phyloP scores from a whole-genome alignment of 2,797 vertebrate species.

The Muraenolepis orangiensis region DNA sequence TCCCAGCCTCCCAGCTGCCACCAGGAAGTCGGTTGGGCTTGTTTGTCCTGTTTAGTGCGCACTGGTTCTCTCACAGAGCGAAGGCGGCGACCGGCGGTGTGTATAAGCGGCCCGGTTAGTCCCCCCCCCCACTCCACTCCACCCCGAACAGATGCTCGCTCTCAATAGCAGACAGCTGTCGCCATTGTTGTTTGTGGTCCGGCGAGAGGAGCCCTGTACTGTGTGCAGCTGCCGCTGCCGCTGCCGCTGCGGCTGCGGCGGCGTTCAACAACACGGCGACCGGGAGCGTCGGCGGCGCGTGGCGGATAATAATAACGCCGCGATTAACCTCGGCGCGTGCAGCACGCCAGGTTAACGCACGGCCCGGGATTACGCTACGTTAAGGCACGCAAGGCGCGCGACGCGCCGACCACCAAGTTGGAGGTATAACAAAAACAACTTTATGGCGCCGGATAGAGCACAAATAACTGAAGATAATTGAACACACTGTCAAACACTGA shows the following conservation, averaged over 20 bases:
- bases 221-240: conserved; percentile 85
- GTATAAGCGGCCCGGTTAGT: conserved; percentile 65
- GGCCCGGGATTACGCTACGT: neutral
- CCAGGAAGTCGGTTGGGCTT: conserved; percentile 37
- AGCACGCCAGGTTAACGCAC: conserved; percentile 38
- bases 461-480: no score
- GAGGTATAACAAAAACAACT: neutral
- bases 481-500: no score
- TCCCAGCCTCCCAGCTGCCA: conserved; percentile 49
- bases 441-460: conserved; percentile 27
- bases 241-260: conserved; percentile 43
- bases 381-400: no score
- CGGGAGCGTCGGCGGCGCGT: conserved; percentile 75
- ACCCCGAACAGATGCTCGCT: conserved; percentile 80
- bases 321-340: conserved; percentile 80
- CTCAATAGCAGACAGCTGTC: conserved; percentile 82
- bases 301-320: conserved; percentile 77
- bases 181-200: conserved; percentile 78
- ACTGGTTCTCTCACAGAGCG: conserved; percentile 69
- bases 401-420: neutral
- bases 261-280: conserved; percentile 72
- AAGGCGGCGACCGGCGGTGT: conserved; percentile 63
- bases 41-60: conserved; percentile 61
- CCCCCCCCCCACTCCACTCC: no score
- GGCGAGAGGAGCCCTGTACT: conserved; percentile 67